Conservation (phyloP, 2,113 vertebrate species). For the Psittacula cyanocephala region DNA sequence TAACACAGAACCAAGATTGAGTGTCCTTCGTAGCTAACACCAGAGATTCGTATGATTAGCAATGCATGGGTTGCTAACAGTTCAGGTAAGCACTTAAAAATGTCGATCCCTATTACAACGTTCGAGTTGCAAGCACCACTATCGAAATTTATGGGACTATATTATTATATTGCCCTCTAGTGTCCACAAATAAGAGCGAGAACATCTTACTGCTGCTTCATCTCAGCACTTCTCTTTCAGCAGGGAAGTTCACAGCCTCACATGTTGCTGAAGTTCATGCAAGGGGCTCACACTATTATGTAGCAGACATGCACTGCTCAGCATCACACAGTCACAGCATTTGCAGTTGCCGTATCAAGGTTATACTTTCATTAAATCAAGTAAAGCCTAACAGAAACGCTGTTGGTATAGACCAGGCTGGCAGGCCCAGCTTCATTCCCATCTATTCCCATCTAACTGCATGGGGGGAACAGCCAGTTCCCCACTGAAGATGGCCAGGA, state of each 20-base stretch:
- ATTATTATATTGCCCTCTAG: slow-evolving; percentile 42
- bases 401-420: neutral
- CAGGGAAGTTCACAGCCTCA: neutral
- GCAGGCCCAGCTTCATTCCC: neutral
- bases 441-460: neutral
- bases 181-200: neutral
- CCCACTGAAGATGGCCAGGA: neutral
- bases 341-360: neutral
- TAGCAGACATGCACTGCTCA: neutral
- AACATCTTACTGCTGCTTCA: neutral
- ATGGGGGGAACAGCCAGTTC: neutral
- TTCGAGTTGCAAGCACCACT: accelerated
- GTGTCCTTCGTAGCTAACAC: neutral
- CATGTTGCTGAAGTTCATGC: neutral
- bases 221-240: neutral
- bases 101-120: neutral
- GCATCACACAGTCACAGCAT: neutral
- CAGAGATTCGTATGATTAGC: neutral
- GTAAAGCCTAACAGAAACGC: neutral
- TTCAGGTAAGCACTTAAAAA: neutral
- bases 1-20: neutral
- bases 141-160: neutral
- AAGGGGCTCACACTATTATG: neutral
- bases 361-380: neutral
- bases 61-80: neutral